These are phyloP conservation scores for Acanthosepion lycidas DNA, from an alignment of 2,888 invertebrate species.

Conservation along the genomic window DNA sequence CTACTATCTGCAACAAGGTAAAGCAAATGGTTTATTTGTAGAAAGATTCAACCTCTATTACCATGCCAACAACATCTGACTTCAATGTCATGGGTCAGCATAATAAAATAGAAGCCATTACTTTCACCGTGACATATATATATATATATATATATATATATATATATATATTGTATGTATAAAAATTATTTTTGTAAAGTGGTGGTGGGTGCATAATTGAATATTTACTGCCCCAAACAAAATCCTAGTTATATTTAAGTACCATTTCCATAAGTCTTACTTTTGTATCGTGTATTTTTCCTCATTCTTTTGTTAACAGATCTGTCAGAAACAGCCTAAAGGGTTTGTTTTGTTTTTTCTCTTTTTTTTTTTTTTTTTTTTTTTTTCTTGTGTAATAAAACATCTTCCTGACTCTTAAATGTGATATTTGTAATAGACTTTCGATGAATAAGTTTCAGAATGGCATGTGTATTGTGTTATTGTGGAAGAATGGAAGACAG, in stretches of 20 bases:
- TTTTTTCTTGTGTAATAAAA: background rate
- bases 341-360: background rate
- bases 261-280: background rate
- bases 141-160: constrained; percentile 39
- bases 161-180: constrained; percentile 17
- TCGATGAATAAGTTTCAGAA: background rate
- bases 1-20: too few species aligned
- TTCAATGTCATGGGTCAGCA: too few species aligned
- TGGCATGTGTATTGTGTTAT: constrained; percentile 21
- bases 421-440: constrained; percentile 16
- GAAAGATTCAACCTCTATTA: too few species aligned
- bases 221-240: background rate
- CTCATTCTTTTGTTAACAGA: background rate
- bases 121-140: too few species aligned
- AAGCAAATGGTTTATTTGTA: too few species aligned
- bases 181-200: background rate
- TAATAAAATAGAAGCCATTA: too few species aligned
- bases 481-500: background rate
- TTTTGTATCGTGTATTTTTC: background rate
- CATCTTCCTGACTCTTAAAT: background rate
- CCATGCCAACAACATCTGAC: too few species aligned
- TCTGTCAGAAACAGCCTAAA: too few species aligned
- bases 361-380: background rate
- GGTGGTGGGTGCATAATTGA: background rate
- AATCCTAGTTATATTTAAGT: constrained; percentile 16